A percentile compares a stretch with the other conserved stretches of the same genome.
Evolutionary conservation across 2,888 invertebrate genomes (phyloP).

Genomic region (Steinernema scapterisci): DNA sequence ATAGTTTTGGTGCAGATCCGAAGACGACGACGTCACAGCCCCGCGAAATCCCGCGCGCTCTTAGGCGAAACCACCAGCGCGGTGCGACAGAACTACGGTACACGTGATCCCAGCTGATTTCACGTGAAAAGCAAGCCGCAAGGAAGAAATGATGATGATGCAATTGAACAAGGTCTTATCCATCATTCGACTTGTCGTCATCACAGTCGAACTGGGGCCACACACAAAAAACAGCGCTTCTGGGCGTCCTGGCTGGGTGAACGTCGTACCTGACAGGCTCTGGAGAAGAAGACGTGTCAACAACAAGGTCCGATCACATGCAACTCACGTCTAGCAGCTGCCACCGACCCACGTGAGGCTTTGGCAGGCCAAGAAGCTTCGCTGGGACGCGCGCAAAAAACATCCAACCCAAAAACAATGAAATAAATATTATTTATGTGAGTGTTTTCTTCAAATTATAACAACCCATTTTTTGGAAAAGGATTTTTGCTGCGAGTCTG

Average conservation of each 20-base stretch:
- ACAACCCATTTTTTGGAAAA: no score
- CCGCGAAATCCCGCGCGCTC: neutral
- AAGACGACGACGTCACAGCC: neutral
- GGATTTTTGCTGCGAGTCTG: no score
- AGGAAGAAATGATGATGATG: neutral
- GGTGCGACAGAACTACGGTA: slow-evolving; percentile 15
- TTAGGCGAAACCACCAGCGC: neutral
- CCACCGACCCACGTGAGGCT: neutral
- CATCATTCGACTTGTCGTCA: neutral
- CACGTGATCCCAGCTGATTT: slow-evolving; percentile 26
- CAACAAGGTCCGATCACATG: slow-evolving; percentile 29
- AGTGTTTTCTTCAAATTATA: neutral
- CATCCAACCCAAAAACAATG: neutral
- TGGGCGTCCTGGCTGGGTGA: no score
- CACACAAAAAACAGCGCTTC: slow-evolving; percentile 20
- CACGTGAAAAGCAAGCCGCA: slow-evolving; percentile 5
- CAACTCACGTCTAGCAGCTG: slow-evolving; percentile 17
- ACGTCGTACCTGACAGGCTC: neutral
- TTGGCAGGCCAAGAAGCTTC: neutral
- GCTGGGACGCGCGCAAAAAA: neutral
- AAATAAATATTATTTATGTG: slow-evolving; percentile 15
- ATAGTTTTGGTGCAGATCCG: slow-evolving; percentile 2
- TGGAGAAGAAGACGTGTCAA: neutral
- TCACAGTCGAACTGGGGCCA: neutral
- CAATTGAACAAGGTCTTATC: slow-evolving; percentile 18